Evolutionary conservation across 2,888 invertebrate species (phyloP).

Genomic region (Phyllotreta striolata): DNA sequence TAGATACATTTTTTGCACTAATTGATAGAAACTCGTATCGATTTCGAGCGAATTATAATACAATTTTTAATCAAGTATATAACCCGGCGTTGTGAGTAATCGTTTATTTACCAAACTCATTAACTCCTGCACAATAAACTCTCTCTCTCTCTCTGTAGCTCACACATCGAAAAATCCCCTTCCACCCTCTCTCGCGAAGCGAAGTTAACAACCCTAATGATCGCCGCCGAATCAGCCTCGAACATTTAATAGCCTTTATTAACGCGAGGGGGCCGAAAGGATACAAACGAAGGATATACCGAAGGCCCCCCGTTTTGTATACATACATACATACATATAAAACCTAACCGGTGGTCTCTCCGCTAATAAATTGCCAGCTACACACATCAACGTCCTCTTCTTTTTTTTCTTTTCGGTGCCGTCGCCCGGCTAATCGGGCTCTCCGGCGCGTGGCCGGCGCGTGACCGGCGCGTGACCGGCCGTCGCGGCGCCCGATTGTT

Average conservation of each 20-base stretch:
- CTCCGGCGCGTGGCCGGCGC: slow-evolving; percentile 57
- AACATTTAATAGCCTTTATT: slow-evolving; percentile 57
- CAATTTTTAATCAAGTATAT: slow-evolving; percentile 9
- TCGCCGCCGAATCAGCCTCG: slow-evolving; percentile 49
- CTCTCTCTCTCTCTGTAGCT: too few species aligned
- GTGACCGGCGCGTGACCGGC: slow-evolving; percentile 57
- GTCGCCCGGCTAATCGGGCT: slow-evolving; percentile 58
- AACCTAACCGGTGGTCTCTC: slow-evolving; percentile 51
- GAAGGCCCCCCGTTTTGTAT: too few species aligned
- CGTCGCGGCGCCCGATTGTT: slow-evolving; percentile 56
- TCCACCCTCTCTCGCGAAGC: slow-evolving; percentile 26
- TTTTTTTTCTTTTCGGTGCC: too few species aligned
- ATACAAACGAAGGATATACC: too few species aligned
- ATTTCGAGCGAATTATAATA: too few species aligned
- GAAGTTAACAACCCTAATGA: slow-evolving; percentile 53
- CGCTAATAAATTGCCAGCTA: slow-evolving; percentile 62
- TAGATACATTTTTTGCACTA: too few species aligned
- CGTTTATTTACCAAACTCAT: slow-evolving; percentile 36
- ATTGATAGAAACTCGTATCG: too few species aligned
- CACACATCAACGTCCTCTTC: slow-evolving; percentile 61
- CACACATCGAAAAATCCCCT: slow-evolving; percentile 26
- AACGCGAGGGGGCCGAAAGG: slow-evolving; percentile 51
- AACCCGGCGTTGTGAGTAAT: slow-evolving; percentile 26
- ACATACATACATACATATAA: too few species aligned
- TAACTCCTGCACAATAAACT: slow-evolving; percentile 37